phyloP scores from a whole-genome alignment of 2,797 vertebrate genomes.

The Bucorvus abyssinicus region DNA sequence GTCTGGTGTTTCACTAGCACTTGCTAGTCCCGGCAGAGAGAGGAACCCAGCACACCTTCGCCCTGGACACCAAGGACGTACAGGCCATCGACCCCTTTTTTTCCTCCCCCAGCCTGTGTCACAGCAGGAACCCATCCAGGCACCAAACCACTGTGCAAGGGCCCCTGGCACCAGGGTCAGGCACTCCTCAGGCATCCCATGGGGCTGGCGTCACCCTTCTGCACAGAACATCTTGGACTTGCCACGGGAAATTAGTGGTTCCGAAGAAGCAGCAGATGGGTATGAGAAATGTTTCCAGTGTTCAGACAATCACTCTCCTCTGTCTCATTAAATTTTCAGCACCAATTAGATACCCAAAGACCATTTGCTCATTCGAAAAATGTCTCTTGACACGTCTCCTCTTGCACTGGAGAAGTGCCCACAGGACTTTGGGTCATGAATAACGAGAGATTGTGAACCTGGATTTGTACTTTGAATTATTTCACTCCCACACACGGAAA shows the following conservation, averaged over 20 bases:
- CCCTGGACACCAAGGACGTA: accelerated
- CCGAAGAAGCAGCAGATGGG: neutral
- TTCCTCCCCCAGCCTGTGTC: accelerated
- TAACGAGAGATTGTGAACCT: neutral
- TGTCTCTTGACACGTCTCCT: neutral
- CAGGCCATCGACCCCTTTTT: accelerated
- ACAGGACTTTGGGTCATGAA: accelerated
- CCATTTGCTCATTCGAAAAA: neutral
- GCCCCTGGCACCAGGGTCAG: neutral
- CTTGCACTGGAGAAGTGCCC: neutral
- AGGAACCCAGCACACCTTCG: no score
- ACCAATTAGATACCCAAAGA: neutral
- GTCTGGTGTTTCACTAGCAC: accelerated
- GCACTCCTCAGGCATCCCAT: neutral
- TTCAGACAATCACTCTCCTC: neutral
- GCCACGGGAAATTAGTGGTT: accelerated
- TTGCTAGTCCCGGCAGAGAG: accelerated
- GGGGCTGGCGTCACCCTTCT: neutral
- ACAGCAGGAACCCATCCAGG: neutral
- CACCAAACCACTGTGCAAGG: neutral
- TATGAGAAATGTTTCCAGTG: neutral
- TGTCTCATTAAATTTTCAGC: slow-evolving; percentile 20
- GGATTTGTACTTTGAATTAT: neutral
- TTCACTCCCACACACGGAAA: neutral
- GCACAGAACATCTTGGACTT: neutral